Evolutionary conservation across 2,888 invertebrate genomes (phyloP), one percentile per base, ranked within the genome.

Genomic region (Pheosia tremula): DNA sequence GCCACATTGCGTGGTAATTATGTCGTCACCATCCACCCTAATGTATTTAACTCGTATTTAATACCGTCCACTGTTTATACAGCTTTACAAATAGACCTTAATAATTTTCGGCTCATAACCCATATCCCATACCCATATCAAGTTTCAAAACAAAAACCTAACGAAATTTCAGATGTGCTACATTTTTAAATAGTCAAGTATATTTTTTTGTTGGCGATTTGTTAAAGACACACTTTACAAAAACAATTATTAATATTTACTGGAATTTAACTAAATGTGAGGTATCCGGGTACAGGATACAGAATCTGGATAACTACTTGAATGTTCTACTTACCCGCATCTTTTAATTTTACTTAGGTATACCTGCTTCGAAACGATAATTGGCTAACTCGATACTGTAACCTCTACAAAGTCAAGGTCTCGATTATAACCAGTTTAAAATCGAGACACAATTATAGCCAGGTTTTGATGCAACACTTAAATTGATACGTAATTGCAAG

Each of bases 401-500:
- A 59, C 58, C 37, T 49, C 37, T 38, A 3, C 37, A 55, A 61
- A 13, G 49, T 38, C 61, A 72, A 72, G 60, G 62, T 64, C 53
- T 49, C 54, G 38, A 37, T 57, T 54, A 43, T 43, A 58, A 56
- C 50, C 49, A 49, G 55, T 59, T 62, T 64, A 10, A 11, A 45
- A 62, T 64, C 56, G 60, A 72, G 45, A 54, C 41, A 9, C 57
- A 37, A 53, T 57, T 38, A 54, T 13, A 55, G 59, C 47, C 55
- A 47, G 8, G 57, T 62, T 60, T 57, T 8, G 56, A 60, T 61
- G 45, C 53, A 60, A 43, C 52, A 53, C 13, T 47, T 41, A 60
- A 68, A 68, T 68, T 55, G 56, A 60, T 72, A 56, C 24, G 69
- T 68, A 62, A 61, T 59, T 68, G 52, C 59, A 56, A 54, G 5